Evolutionary conservation across 2,888 invertebrate genomes (phyloP), one percentile per base, ranked within the genome.

Genomic region (Nasonia oneida): DNA sequence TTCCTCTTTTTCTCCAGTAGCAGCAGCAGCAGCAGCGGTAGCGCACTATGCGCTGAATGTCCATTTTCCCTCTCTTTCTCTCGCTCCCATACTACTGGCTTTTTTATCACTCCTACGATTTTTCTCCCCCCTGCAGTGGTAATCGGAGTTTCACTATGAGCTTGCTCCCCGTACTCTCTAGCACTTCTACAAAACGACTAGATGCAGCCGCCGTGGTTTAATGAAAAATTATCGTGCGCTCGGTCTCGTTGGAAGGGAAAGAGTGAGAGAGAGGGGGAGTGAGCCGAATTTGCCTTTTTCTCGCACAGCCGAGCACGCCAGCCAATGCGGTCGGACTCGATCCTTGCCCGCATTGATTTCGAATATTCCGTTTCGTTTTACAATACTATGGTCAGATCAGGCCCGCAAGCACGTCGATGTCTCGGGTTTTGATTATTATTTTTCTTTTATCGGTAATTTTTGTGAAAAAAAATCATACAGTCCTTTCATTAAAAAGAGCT

Each of bases 191-290:
- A 67, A 80, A 75, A 75, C 82, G 75, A 76, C 76, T 53, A 12
- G 73, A 5, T 67, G 37, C 53, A n/a, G 61, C 61, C 42, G 67
- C 61, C 33, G 73, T 78, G 78, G 83, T 73, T 83, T 83, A 83
- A 78, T 83, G 83, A 83, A 83, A 83, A 83, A 83, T 83, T 83
- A 83, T 83, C 71, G 83, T 47, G 15, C 83, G 50, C 73, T 78
- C 83, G 37, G 37, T 64, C 39, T 83, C 83, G 64, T 78, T 67
- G 67, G 47, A 23, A 4, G 12, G 33, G 29, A 29, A 12, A 29
- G 29, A 3, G 2, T 12, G 64, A 29, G 64, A 29, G 6, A 61
- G n/a, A 61, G 57, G 18, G 57, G 18, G 6, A 2, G 57, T 4
- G 57, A n/a, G 57, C 57, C 47, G 64, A 78, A 77, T 83, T 70